Base-by-base conservation (phyloP, 2,797 vertebrate species). In the Xiphophorus birchmanni region DNA sequence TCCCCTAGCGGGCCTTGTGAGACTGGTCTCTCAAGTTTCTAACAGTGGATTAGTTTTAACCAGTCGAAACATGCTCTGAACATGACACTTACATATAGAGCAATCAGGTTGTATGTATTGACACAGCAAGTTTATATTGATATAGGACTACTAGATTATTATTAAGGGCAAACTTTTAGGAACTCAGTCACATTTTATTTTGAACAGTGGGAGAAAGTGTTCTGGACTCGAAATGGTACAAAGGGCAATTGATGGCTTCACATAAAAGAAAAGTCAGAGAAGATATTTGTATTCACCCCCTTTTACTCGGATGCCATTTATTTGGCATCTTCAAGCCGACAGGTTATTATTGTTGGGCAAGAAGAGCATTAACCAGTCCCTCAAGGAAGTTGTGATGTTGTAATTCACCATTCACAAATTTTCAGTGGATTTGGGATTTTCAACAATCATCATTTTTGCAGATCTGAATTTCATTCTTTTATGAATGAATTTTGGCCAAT, bases 1-100 rank as follows among this genome's bases (percentile, higher is more conserved):
- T 75, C n/a, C 18, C 40, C 47, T 9, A 42, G 17, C 2, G 26
- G 40, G 1, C 52, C 48, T 63, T 0, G 74, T 75, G 6, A 73
- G 48, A 86, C 83, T 1, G 32, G 91, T 91, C 86, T 17, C 7
- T 80, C 82, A n/a, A 21, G 15, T 80, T 12, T 77, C 18, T 48
- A 15, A 48, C 18, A 60, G 40, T 10, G 40, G 40, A 75, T 79
- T 76, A 17, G 11, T 72, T 69, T 74, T 26, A 10, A 75, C 52
- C 0, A n/a, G 77, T 73, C 2, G 69, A 69, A 76, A 80, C 44
- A 73, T 32, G 76, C 15, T 35, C 32, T 21, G 3, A 76, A 7
- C 5, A 13, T 15, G 10, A 32, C 4, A 5, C 3, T 12, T 13
- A 58, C 35, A 47, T 4, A 26, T 3, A 35, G 1, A 71, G 11